A percentile compares a stretch with the other conserved stretches of the same genome.
Conservation (phyloP, 2,888 invertebrate species). For the Hydrotaea diabolus region DNA sequence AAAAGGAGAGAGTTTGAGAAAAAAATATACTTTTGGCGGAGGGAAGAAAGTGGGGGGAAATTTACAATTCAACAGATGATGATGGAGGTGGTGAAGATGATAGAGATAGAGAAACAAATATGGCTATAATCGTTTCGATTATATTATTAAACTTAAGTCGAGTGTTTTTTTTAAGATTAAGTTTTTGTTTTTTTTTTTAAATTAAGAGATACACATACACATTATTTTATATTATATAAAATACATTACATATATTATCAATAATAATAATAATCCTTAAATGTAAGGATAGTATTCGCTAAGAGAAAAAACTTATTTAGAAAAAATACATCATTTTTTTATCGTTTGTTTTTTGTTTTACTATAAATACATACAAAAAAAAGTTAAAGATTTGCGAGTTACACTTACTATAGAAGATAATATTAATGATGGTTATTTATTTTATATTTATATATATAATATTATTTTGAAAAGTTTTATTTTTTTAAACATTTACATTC, state of each 20-base stretch:
- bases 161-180: slow-evolving; percentile 32
- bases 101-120: slow-evolving; percentile 30
- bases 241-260: slow-evolving; percentile 35
- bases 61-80: slow-evolving; percentile 14
- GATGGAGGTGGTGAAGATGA: too few relatives aligned
- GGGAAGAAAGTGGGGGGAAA: neutral
- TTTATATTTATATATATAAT: slow-evolving; percentile 11
- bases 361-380: slow-evolving; percentile 40
- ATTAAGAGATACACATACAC: slow-evolving; percentile 56
- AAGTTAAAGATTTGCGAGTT: slow-evolving; percentile 46
- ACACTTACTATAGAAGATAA: slow-evolving; percentile 24
- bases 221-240: slow-evolving; percentile 49
- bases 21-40: slow-evolving; percentile 35
- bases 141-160: slow-evolving; percentile 9
- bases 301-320: slow-evolving; percentile 48
- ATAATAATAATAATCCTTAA: slow-evolving; percentile 59
- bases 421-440: neutral
- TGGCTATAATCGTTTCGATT: slow-evolving; percentile 40
- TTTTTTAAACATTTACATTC: slow-evolving; percentile 30
- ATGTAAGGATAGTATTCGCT: slow-evolving; percentile 66
- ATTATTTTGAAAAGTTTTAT: slow-evolving; percentile 2
- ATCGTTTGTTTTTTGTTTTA: slow-evolving; percentile 9
- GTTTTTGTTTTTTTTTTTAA: slow-evolving; percentile 49
- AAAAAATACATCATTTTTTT: slow-evolving; percentile 35
- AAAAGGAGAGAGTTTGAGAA: too few relatives aligned